Base-by-base conservation (phyloP, 2,888 invertebrate species). In the Pycnomerus fuliginosus region DNA sequence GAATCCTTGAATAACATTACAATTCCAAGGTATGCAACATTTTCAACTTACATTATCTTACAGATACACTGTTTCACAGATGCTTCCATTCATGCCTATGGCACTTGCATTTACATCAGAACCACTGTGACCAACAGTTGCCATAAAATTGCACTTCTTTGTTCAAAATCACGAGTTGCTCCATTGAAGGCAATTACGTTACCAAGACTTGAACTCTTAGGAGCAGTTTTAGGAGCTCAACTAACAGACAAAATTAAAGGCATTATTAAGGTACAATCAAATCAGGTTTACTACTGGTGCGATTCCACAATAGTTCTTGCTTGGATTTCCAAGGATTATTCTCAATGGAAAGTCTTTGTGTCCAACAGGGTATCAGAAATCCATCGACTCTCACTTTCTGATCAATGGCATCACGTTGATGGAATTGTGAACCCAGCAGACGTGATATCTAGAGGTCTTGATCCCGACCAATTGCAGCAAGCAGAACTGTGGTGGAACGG, bases 211-310 rank as follows among this genome's bases (percentile, higher is more conserved):
- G 34, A 34, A 23, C 24, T 34, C 17, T 24, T 8, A 8, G 40
- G 25, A 3, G 40, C 48, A 13, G 8, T 48, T 2, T 10, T 48
- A 36, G 17, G 15, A 3, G 30, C 48, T n/a, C 20, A 36, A 27
- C 28, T 48, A 12, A 16, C 22, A 8, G 16, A 15, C 7, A 35
- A 41, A 1, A 2, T n/a, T 48, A 10, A 31, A 10, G 7, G 14
- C 16, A 4, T n/a, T 16, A 2, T 16, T 48, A 8, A 23, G 22
- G 10, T 3, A 34, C 5, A 11, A 28, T n/a, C n/a, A n/a, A n/a
- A n/a, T n/a, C n/a, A n/a, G n/a, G n/a, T n/a, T n/a, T n/a, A n/a
- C n/a, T n/a, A n/a, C n/a, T n/a, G n/a, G n/a, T n/a, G n/a, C n/a
- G n/a, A n/a, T n/a, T n/a, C n/a, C n/a, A n/a, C n/a, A n/a, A n/a